Conservation (phyloP, 2,797 vertebrate species). For the Esox lucius region DNA sequence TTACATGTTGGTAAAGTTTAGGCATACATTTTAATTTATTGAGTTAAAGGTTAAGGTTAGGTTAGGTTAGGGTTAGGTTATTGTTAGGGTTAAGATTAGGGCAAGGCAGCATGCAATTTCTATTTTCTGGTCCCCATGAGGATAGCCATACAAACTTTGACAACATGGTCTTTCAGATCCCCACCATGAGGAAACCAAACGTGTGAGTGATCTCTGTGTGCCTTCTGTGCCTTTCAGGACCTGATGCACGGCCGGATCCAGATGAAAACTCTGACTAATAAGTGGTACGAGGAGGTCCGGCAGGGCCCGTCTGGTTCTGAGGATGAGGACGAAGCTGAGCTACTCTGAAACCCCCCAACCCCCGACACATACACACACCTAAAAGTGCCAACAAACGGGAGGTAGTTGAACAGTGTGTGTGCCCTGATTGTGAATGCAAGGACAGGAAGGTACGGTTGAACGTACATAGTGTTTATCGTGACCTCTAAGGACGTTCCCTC, state of each 20-base stretch:
- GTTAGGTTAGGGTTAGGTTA: no score
- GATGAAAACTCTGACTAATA: constrained; percentile 98
- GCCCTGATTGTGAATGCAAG: background rate
- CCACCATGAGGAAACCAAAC: no score
- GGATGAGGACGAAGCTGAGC: constrained; percentile 92
- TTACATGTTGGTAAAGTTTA: no score
- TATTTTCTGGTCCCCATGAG: no score
- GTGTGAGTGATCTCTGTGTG: constrained; percentile 12
- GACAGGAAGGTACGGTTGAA: background rate
- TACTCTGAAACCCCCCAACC: constrained; percentile 63
- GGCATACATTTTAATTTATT: no score
- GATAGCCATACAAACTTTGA: no score
- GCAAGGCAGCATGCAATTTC: no score
- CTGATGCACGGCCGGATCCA: constrained; percentile 93
- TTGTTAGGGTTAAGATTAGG: no score
- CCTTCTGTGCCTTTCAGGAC: constrained; percentile 74
- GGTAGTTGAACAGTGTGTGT: constrained; percentile 21
- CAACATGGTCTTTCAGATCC: no score
- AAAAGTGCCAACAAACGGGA: constrained; percentile 12
- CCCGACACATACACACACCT: constrained; percentile 7
- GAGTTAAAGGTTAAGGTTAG: no score
- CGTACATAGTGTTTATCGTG: constrained; percentile 5
- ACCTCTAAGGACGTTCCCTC: constrained; percentile 10
- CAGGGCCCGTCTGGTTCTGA: constrained; percentile 97
- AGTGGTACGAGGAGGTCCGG: constrained; percentile 98